These are phyloP conservation scores for Dendrolimus kikuchii DNA, from an alignment of 1,140 invertebrate species.

Conservation along the genomic window DNA sequence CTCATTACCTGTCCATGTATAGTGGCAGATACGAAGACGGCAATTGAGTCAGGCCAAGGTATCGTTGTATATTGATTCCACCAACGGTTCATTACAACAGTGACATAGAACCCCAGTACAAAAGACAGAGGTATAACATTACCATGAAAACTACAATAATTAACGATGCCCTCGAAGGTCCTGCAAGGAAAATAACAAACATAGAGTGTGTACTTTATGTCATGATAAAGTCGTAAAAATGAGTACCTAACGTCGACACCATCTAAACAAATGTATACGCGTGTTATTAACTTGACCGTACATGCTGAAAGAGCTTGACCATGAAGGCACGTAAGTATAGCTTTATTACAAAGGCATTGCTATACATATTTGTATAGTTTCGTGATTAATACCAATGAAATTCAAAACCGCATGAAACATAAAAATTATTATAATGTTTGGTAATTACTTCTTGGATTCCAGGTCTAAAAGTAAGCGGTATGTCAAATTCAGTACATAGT, in stretches of 20 bases:
- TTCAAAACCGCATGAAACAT: no score
- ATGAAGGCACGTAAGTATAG: no score
- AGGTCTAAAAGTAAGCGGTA: conserved; percentile 87
- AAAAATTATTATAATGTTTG: no score
- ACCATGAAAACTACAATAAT: conserved; percentile 85
- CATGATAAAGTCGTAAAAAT: no score
- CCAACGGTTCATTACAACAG: conserved; percentile 93
- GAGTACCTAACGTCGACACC: no score
- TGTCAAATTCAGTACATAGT: conserved; percentile 87
- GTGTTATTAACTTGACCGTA: no score
- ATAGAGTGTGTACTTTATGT: no score
- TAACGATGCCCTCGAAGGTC: conserved; percentile 83
- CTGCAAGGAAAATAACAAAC: conserved; percentile 44
- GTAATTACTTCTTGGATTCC: conserved; percentile 83
- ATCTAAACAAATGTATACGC: no score
- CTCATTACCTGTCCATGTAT: conserved; percentile 73
- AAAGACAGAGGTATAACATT: conserved; percentile 89
- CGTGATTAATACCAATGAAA: no score
- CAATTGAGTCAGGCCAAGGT: conserved; percentile 87
- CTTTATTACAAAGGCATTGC: no score
- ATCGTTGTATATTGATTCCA: conserved; percentile 90
- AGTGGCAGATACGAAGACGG: conserved; percentile 87
- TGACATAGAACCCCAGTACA: conserved; percentile 94
- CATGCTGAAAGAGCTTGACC: no score
- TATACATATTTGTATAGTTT: no score